Evolutionary conservation across 2,888 invertebrate species (phyloP).

Genomic region (Xylophagus ater): DNA sequence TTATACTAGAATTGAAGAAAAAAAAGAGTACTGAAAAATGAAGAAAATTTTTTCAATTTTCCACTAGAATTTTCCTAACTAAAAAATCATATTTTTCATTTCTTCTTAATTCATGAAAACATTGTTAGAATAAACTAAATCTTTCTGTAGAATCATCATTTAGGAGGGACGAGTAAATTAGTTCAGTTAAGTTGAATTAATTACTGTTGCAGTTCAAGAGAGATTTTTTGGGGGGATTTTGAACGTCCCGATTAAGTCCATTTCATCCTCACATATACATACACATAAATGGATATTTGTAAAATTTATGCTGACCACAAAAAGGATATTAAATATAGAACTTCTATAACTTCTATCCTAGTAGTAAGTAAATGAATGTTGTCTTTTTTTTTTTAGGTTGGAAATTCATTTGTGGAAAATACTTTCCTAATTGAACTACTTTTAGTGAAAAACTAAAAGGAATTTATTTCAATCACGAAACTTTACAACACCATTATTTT

Average conservation of each 20-base stretch:
- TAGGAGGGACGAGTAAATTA: constrained; percentile 5
- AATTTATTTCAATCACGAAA: constrained; percentile 14
- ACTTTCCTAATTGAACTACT: constrained; percentile 11
- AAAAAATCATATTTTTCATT: no score
- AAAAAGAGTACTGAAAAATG: no score
- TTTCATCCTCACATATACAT: constrained; percentile 5
- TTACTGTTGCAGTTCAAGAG: constrained; percentile 4
- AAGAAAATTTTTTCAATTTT: no score
- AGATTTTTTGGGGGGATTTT: neutral
- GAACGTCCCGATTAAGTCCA: neutral
- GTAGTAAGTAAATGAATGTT: no score
- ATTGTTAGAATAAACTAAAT: no score
- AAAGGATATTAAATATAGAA: no score
- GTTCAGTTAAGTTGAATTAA: constrained; percentile 11
- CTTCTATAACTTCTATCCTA: no score
- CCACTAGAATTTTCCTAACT: no score
- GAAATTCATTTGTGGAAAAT: constrained; percentile 12
- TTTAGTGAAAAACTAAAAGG: constrained; percentile 7
- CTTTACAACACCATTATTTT: no score
- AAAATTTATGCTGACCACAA: constrained; percentile 8
- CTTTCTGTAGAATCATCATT: no score
- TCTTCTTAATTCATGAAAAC: no score
- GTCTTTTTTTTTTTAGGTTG: constrained; percentile 3
- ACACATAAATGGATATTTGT: neutral
- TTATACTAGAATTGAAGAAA: no score